Base-by-base conservation (phyloP, 1,140 invertebrate species). In the Drosophila insularis region DNA sequence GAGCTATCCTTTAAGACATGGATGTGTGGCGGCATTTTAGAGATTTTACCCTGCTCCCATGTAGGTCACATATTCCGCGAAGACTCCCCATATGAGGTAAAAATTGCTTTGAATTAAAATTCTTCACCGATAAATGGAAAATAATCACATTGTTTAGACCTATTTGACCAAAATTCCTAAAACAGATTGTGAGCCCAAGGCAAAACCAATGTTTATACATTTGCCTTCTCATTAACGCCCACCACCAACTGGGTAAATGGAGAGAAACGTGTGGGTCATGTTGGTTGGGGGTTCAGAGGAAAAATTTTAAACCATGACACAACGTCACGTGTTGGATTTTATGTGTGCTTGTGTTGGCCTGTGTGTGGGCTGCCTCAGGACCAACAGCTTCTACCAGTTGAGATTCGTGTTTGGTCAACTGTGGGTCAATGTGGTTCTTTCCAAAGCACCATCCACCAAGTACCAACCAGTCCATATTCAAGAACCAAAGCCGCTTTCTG, bases 41-140 rank as follows among this genome's bases (percentile, higher is more conserved):
- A 99, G 93, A 99, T 99, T 78, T 95, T 99, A n/a, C 98, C 98
- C 2, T 99, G 99, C 92, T 99, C 98, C 11, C 98, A 99, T 92
- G 98, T 99, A 21, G 99, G 98, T 17, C 99, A 99, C 93, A 99
- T 99, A 85, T 99, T 99, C 93, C 94, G 98, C 91, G 98, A 97
- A 93, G 94, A 98, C 66, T 98, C 96, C 32, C 97, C 97, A 4
- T 96, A 97, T 92, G 97, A 98, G 90, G 91, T 92, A 81, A 78
- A 80, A 66, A 8, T 21, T n/a, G 10, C 1, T 50, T 46, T 54
- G 5, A n/a, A 17, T 62, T 19, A 13, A 31, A 74, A 74, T 75
- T 74, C 54, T 59, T 37, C 17, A 74, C 17, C 35, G 31, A 40
- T 56, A 63, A 31, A 8, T 8, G n/a, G 4, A 31, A 67, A 54